Base-by-base conservation (phyloP, 1,140 invertebrate genomes). In the Drosophila simulans region DNA sequence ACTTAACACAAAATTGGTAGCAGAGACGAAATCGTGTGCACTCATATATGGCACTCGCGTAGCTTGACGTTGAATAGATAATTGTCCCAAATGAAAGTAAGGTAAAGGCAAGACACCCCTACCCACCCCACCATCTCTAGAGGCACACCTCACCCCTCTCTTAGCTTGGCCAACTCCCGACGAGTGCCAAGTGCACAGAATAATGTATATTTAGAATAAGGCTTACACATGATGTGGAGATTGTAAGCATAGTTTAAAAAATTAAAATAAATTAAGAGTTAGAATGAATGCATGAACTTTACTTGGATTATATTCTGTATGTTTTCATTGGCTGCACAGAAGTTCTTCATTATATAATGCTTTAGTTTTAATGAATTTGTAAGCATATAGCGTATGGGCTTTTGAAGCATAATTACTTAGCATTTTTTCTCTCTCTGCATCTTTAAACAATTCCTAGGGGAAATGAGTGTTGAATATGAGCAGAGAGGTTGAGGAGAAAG, bases 11-110 rank as follows among this genome's bases (percentile, higher is more conserved):
- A 88, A 88, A 89, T 88, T 83, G 84, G 82, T 86, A 65, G 64
- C 78, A 63, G 74, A 59, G 72, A 79, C 78, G 66, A 88, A 89
- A 84, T 89, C 81, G 86, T 90, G 88, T 84, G 83, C 88, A 89
- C 77, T 91, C 89, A 91, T 88, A 76, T 78, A 78, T 63, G 55
- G 69, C 55, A 72, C 58, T 66, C 57, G 46, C 51, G 63, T 60
- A 43, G 84, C 76, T 88, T 90, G 84, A 89, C 85, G 83, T 88
- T 91, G 88, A 91, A 91, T 91, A 91, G 88, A 91, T 91, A 91
- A 91, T 91, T 91, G 88, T 86, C 78, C 71, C 60, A 81, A 90
- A 90, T 78, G 83, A 83, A 77, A 88, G 88, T 77, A 89, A 89
- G 77, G 64, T 12, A 43, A 70, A 34, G 66, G 64, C 64, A 70